Evolutionary conservation across 2,797 vertebrate genomes (phyloP).

Genomic region (Etheostoma nigrum): DNA sequence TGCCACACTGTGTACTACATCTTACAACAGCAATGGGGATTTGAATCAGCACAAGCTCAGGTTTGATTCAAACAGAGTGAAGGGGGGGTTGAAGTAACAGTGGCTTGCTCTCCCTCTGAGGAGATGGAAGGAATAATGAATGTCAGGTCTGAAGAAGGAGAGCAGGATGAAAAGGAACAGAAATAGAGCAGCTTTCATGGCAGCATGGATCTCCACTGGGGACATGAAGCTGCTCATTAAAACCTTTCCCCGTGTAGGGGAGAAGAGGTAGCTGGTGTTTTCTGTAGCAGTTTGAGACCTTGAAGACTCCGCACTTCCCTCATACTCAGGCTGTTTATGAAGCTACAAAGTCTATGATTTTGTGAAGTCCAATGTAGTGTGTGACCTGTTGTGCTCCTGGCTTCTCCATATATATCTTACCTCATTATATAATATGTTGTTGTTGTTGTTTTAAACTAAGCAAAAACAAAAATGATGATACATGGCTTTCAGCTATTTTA

Average conservation of each 20-base stretch:
- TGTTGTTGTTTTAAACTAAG: slow-evolving; percentile 11
- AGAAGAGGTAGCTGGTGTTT: slow-evolving; percentile 57
- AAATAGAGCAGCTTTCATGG: slow-evolving; percentile 81
- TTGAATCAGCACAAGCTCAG: slow-evolving; percentile 43
- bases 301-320: slow-evolving; percentile 38
- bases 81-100: slow-evolving; percentile 48
- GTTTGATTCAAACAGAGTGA: slow-evolving; percentile 65
- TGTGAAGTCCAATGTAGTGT: slow-evolving; percentile 29
- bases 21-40: slow-evolving; percentile 25
- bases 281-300: slow-evolving; percentile 55
- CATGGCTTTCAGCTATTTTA: slow-evolving; percentile 36
- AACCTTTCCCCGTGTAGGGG: slow-evolving; percentile 57
- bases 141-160: slow-evolving; percentile 75
- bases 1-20: slow-evolving; percentile 3
- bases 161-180: slow-evolving; percentile 78
- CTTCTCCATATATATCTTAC: slow-evolving; percentile 27
- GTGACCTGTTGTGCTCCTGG: slow-evolving; percentile 36
- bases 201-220: slow-evolving; percentile 75
- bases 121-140: slow-evolving; percentile 80
- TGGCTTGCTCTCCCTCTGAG: slow-evolving; percentile 61
- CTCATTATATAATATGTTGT: slow-evolving; percentile 39
- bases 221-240: slow-evolving; percentile 79
- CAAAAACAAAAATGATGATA: slow-evolving; percentile 21
- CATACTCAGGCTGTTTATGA: slow-evolving; percentile 28
- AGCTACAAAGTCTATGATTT: slow-evolving; percentile 27